Evolutionary conservation across 1,140 invertebrate genomes (phyloP).

Genomic region (Cataglyphis hispanica): DNA sequence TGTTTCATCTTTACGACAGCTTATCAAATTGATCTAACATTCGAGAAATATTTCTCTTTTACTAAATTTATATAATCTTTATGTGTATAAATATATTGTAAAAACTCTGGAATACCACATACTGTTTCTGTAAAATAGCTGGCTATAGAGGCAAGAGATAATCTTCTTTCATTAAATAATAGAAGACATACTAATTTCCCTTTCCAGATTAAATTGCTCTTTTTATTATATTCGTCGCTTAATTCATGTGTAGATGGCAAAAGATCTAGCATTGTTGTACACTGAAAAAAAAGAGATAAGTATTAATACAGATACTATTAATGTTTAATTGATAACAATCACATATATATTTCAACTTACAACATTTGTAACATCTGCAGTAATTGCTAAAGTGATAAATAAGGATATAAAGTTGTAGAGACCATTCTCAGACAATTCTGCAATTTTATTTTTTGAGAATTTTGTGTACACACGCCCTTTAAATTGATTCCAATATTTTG

Average conservation of each 20-base stretch:
- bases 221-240: constrained; percentile 74
- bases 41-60: background rate
- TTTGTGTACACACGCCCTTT: constrained; percentile 86
- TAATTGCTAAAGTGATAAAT: constrained; percentile 85
- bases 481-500: constrained; percentile 86
- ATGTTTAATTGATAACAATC: constrained; percentile 19
- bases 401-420: constrained; percentile 85
- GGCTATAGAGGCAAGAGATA: constrained; percentile 76
- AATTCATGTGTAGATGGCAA: constrained; percentile 76
- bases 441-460: constrained; percentile 84
- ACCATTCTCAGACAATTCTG: constrained; percentile 83
- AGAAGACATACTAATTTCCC: constrained; percentile 82
- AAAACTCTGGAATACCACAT: constrained; percentile 42
- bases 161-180: constrained; percentile 79
- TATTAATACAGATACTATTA: constrained; percentile 19
- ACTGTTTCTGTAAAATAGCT: constrained; percentile 74
- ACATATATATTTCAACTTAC: constrained; percentile 76
- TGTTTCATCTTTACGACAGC: constrained; percentile 79
- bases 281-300: constrained; percentile 75
- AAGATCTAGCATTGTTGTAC: constrained; percentile 81
- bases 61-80: background rate
- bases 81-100: background rate
- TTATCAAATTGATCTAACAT: constrained; percentile 79
- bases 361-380: constrained; percentile 83
- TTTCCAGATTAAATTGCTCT: constrained; percentile 81